Evolutionary conservation across 2,888 invertebrate genomes (phyloP), one percentile per base, ranked within the genome.

Genomic region (Oxyteleia sp.): DNA sequence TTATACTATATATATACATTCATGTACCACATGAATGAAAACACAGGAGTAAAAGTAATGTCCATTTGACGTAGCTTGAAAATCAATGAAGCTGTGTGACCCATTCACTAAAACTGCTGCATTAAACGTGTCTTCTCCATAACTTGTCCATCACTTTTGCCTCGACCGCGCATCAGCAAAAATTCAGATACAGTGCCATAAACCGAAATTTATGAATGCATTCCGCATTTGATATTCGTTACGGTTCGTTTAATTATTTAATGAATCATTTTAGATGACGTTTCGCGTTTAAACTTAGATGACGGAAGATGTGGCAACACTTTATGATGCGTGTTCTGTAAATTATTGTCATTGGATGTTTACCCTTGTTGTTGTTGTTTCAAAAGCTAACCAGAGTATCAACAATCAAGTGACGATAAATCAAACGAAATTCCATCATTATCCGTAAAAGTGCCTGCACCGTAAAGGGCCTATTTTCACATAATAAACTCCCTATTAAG

Each of bases 171-270:
- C n/a, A n/a, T n/a, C n/a, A n/a, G n/a, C n/a, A n/a, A n/a, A n/a
- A n/a, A n/a, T n/a, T n/a, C n/a, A n/a, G n/a, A n/a, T n/a, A n/a
- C n/a, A n/a, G n/a, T n/a, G n/a, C n/a, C n/a, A n/a, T n/a, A n/a
- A n/a, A n/a, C n/a, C n/a, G n/a, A n/a, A n/a, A n/a, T n/a, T n/a
- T n/a, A n/a, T n/a, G n/a, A n/a, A n/a, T n/a, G n/a, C n/a, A n/a
- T n/a, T n/a, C n/a, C n/a, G n/a, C n/a, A n/a, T n/a, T n/a, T n/a
- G n/a, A n/a, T n/a, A n/a, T n/a, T n/a, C n/a, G n/a, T n/a, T n/a
- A n/a, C n/a, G n/a, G n/a, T n/a, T n/a, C n/a, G n/a, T n/a, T 75
- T 76, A 82, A 82, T 82, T 82, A 75, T 82, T 82, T 69, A 69
- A 75, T 69, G 75, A 57, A 82, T 76, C 64, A 71, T 63, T 71